Evolutionary conservation across 2,113 vertebrate genomes (phyloP).

Genomic region (Eulemur rufifrons): DNA sequence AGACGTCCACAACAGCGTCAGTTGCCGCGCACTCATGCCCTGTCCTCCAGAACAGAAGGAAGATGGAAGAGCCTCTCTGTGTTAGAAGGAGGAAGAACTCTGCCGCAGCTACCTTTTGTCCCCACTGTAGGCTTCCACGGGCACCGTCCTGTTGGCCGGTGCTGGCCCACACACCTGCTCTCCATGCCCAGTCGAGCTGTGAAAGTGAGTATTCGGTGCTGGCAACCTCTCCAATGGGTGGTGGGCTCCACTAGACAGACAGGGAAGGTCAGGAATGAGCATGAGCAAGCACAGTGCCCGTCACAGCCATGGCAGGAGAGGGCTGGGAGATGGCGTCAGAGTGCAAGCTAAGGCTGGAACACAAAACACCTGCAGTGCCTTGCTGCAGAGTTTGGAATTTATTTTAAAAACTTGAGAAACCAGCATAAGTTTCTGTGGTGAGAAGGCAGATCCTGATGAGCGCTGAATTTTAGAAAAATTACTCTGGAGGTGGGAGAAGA

Average conservation of each 20-base stretch:
- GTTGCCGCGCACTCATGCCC: not conserved
- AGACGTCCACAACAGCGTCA: not conserved
- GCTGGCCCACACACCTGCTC: not conserved
- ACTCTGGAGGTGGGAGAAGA: not conserved
- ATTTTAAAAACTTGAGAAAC: not conserved
- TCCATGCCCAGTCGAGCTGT: not conserved
- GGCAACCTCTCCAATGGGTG: not conserved
- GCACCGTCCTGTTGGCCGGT: not conserved
- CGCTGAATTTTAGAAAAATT: not conserved
- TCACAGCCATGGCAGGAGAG: not conserved
- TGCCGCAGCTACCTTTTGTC: not conserved
- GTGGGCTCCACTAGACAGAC: not conserved
- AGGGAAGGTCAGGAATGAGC: not conserved
- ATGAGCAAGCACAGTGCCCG: rapidly evolving
- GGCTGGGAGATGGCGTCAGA: not conserved
- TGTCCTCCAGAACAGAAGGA: not conserved
- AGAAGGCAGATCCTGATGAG: not conserved
- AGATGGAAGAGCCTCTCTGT: not conserved
- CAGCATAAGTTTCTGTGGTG: not conserved
- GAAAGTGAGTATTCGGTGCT: not conserved
- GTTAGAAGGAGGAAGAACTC: not conserved
- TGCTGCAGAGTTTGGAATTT: not conserved
- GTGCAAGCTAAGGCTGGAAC: not conserved
- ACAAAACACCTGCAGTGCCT: not conserved
- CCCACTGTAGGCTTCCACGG: not conserved